A percentile compares a stretch with the other conserved stretches of the same genome.
Evolutionary conservation across 1,140 invertebrate species (phyloP).

Genomic region (Zaprionus ornatus): DNA sequence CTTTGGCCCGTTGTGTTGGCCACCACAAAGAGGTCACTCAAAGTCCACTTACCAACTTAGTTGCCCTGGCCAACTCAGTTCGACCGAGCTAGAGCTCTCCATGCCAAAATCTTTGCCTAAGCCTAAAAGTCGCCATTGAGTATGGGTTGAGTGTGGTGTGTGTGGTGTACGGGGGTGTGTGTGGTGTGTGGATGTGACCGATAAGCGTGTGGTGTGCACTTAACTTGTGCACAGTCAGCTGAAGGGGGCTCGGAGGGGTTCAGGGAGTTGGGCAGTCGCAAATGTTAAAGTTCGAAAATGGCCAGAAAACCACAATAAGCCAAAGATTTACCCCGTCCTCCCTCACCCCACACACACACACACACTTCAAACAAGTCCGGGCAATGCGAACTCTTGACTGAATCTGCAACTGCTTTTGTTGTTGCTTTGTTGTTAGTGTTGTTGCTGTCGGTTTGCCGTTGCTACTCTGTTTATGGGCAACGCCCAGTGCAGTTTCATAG

Average conservation of each 20-base stretch:
- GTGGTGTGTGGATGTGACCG: constrained; percentile 64
- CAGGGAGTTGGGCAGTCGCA: constrained; percentile 12
- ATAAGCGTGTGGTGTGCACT: constrained; percentile 77
- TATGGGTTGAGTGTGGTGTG: constrained; percentile 22
- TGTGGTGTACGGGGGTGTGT: constrained; percentile 19
- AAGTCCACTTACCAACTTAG: constrained; percentile 78
- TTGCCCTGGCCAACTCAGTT: constrained; percentile 16
- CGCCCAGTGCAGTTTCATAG: constrained; percentile 25
- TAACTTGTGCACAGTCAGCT: constrained; percentile 63
- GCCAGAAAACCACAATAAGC: constrained; percentile 74
- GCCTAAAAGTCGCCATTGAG: constrained; percentile 65
- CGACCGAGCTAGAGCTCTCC: constrained; percentile 4
- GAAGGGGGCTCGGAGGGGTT: background rate
- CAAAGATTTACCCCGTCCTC: constrained; percentile 34
- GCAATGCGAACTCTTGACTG: constrained; percentile 25
- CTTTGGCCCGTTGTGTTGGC: constrained; percentile 27
- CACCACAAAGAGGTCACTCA: constrained; percentile 77
- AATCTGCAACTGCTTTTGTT: constrained; percentile 25
- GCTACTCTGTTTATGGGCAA: constrained; percentile 48
- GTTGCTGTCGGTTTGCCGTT: constrained; percentile 7
- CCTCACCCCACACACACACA: background rate
- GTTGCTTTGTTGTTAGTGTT: constrained; percentile 16
- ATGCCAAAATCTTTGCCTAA: constrained; percentile 71
- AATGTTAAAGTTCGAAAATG: constrained; percentile 70
- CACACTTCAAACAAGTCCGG: constrained; percentile 11